Conservation (phyloP, 1,140 invertebrate genomes). For the Hylaeus volcanicus region DNA sequence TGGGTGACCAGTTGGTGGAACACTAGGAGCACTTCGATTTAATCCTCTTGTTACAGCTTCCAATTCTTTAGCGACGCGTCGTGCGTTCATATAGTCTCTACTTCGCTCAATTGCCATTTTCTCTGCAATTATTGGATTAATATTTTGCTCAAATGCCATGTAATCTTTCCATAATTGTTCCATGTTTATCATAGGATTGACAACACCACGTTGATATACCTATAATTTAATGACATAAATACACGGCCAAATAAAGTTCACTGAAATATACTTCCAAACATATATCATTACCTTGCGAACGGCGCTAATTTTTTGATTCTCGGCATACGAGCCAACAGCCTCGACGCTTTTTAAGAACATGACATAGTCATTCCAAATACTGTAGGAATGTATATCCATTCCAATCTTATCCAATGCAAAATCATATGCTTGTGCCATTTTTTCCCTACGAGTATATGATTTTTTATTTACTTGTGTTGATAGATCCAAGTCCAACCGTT, state of each 20-base stretch:
- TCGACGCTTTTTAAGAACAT: slow-evolving; percentile 98
- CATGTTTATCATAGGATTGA: slow-evolving; percentile 98
- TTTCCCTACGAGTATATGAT: slow-evolving; percentile 88
- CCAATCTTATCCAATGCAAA: slow-evolving; percentile 99
- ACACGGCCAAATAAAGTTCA: not conserved
- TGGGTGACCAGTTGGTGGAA: slow-evolving; percentile 93
- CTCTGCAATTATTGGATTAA: slow-evolving; percentile 97
- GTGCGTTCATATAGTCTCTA: slow-evolving; percentile 98
- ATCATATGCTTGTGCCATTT: slow-evolving; percentile 99
- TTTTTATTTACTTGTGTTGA: slow-evolving; percentile 19
- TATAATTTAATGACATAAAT: slow-evolving; percentile 66
- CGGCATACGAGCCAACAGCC: slow-evolving; percentile 98
- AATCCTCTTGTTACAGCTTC: slow-evolving; percentile 96
- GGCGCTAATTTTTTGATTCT: slow-evolving; percentile 99
- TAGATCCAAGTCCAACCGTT: not conserved
- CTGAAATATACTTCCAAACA: not conserved
- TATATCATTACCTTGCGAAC: slow-evolving; percentile 90
- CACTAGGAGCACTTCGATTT: slow-evolving; percentile 95
- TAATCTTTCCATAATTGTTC: slow-evolving; percentile 99
- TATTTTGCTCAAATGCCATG: slow-evolving; percentile 95
- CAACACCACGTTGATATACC: slow-evolving; percentile 96
- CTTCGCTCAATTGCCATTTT: slow-evolving; percentile 95
- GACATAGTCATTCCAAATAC: slow-evolving; percentile 99
- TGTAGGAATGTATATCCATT: slow-evolving; percentile 97
- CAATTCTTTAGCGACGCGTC: slow-evolving; percentile 97